Evolutionary conservation across 2,888 invertebrate genomes (phyloP).

Genomic region (Napeogenes sylphis): DNA sequence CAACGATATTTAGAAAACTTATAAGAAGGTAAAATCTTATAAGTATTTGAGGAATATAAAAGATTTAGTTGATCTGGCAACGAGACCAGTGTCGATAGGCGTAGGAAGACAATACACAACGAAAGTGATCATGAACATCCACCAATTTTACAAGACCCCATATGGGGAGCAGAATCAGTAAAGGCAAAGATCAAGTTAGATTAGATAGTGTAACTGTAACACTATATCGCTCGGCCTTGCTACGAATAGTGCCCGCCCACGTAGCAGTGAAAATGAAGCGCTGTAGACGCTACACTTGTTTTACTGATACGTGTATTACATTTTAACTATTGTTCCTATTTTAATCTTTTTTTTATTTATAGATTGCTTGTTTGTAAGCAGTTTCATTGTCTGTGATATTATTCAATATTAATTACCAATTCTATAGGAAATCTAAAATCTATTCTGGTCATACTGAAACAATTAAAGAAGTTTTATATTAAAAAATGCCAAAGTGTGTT

Average conservation of each 20-base stretch:
- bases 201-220: conserved; percentile 58
- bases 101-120: conserved; percentile 54
- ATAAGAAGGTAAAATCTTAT: conserved; percentile 2
- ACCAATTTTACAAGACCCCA: conserved; percentile 46
- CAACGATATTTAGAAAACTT: neutral
- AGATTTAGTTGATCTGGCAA: conserved; percentile 32
- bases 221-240: conserved; percentile 74
- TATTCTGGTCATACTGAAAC: too few relatives aligned
- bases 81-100: conserved; percentile 56
- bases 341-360: neutral
- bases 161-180: conserved; percentile 26
- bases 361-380: neutral
- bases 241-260: conserved; percentile 73
- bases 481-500: too few relatives aligned
- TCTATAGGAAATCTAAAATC: too few relatives aligned
- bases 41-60: conserved; percentile 2
- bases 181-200: conserved; percentile 33
- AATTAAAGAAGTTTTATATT: neutral
- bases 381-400: too few relatives aligned
- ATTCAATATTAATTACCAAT: too few relatives aligned
- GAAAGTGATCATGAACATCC: conserved; percentile 44
- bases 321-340: neutral
- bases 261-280: conserved; percentile 45
- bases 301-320: conserved; percentile 14
- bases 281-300: conserved; percentile 27